phyloP scores from a whole-genome alignment of 1,140 invertebrate genomes.

The Halesus radiatus region DNA sequence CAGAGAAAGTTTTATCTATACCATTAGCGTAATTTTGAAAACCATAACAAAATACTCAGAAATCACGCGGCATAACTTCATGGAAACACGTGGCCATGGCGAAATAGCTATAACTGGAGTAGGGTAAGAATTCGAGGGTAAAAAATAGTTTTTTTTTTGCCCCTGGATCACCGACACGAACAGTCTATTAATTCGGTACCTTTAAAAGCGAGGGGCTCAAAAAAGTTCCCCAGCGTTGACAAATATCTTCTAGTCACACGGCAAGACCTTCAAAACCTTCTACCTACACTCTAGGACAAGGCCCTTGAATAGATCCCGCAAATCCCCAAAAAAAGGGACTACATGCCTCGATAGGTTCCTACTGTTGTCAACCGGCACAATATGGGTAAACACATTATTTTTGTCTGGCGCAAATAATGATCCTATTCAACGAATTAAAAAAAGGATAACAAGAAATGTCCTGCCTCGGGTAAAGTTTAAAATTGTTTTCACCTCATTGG shows the following conservation, averaged over 20 bases:
- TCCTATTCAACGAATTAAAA: slow-evolving; percentile 52
- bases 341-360: slow-evolving; percentile 44
- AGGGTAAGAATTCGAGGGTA: slow-evolving; percentile 30
- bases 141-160: slow-evolving; percentile 23
- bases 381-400: slow-evolving; percentile 56
- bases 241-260: slow-evolving; percentile 37
- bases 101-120: slow-evolving; percentile 28
- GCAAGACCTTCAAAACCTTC: slow-evolving; percentile 20
- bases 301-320: slow-evolving; percentile 23
- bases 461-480: slow-evolving; percentile 35
- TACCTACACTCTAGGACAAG: slow-evolving; percentile 30
- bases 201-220: slow-evolving; percentile 9
- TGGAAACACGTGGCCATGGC: slow-evolving; percentile 27
- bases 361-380: slow-evolving; percentile 48
- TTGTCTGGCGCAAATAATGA: slow-evolving; percentile 54
- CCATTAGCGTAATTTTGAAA: not conserved
- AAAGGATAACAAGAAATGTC: slow-evolving; percentile 53
- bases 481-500: slow-evolving; percentile 53
- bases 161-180: not conserved
- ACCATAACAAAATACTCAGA: slow-evolving; percentile 13
- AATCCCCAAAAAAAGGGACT: slow-evolving; percentile 39
- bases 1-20: too few relatives aligned
- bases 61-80: not conserved
- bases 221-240: slow-evolving; percentile 28
- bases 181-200: slow-evolving; percentile 37